Evolutionary conservation across 2,888 invertebrate species (phyloP).

Genomic region (Drosophila nr. fundita): DNA sequence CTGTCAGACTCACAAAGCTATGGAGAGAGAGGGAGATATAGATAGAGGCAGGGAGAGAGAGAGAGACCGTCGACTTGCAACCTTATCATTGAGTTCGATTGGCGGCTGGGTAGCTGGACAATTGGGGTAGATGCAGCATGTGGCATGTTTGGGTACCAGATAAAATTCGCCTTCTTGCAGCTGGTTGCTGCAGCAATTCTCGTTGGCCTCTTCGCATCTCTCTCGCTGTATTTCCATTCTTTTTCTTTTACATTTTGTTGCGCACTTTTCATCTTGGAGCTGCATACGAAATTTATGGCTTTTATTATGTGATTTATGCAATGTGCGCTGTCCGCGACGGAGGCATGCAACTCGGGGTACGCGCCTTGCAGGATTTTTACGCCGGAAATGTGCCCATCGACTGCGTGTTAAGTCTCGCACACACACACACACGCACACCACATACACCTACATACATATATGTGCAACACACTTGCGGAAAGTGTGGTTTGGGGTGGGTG

Average conservation of each 20-base stretch:
- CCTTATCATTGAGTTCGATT: constrained; percentile 43
- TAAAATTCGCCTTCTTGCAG: constrained; percentile 20
- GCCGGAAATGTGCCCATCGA: constrained; percentile 78
- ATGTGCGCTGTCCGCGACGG: constrained; percentile 58
- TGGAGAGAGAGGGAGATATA: background rate
- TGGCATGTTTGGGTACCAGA: constrained; percentile 29
- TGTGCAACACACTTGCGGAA: constrained; percentile 8
- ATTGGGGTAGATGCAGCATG: constrained; percentile 6
- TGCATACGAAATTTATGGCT: constrained; percentile 77
- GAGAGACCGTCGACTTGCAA: constrained; percentile 2
- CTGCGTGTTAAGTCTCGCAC: constrained; percentile 75
- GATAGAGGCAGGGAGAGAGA: background rate
- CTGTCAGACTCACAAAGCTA: constrained; percentile 9
- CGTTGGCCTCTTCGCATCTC: constrained; percentile 4
- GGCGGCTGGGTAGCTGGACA: constrained; percentile 12
- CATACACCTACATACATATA: constrained; percentile 12
- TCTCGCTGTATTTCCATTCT: background rate
- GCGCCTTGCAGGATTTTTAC: constrained; percentile 65
- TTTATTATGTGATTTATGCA: constrained; percentile 81
- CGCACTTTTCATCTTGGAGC: constrained; percentile 62
- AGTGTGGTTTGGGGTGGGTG: background rate
- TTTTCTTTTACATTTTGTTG: constrained; percentile 24
- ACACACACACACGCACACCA: constrained; percentile 22
- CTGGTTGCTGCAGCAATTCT: constrained; percentile 2
- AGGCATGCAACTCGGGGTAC: constrained; percentile 51